phyloP scores from a whole-genome alignment of 2,888 invertebrate genomes.

The Polyploca ridens region DNA sequence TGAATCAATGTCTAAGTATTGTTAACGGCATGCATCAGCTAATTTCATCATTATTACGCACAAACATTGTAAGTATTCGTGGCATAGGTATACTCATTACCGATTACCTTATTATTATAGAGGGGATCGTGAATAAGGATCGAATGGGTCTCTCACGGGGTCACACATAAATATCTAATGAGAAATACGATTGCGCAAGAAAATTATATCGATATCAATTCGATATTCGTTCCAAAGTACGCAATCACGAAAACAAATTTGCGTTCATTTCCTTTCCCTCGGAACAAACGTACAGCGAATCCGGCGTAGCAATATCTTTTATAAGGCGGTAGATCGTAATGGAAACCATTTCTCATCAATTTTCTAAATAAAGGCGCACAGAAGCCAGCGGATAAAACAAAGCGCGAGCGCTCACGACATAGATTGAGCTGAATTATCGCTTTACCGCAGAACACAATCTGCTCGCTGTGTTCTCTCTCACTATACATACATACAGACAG shows the following conservation, averaged over 20 bases:
- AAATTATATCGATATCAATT: constrained; percentile 79
- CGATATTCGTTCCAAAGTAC: constrained; percentile 74
- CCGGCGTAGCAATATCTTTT: constrained; percentile 72
- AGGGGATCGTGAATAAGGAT: constrained; percentile 52
- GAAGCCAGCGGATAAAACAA: constrained; percentile 83
- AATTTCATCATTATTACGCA: constrained; percentile 21
- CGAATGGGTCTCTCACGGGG: constrained; percentile 68
- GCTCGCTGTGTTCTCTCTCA: constrained; percentile 41
- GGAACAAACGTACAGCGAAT: constrained; percentile 67
- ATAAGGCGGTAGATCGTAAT: constrained; percentile 80
- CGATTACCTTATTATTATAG: constrained; percentile 15
- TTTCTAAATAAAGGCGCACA: constrained; percentile 85
- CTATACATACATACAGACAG: constrained; percentile 26
- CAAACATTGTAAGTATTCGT: background rate
- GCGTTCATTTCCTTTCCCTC: constrained; percentile 79
- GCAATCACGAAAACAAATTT: constrained; percentile 84
- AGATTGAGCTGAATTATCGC: constrained; percentile 84
- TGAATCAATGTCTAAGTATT: constrained; percentile 2
- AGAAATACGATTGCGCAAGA: constrained; percentile 75
- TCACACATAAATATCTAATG: constrained; percentile 74
- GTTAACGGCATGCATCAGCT: constrained; percentile 1
- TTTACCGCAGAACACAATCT: constrained; percentile 84
- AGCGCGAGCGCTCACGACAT: constrained; percentile 82
- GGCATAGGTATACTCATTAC: background rate
- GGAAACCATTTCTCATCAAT: constrained; percentile 85